A percentile compares a stretch with the other conserved stretches of the same genome.
Conservation (phyloP, 2,888 invertebrate genomes). For the Elysia crispata region DNA sequence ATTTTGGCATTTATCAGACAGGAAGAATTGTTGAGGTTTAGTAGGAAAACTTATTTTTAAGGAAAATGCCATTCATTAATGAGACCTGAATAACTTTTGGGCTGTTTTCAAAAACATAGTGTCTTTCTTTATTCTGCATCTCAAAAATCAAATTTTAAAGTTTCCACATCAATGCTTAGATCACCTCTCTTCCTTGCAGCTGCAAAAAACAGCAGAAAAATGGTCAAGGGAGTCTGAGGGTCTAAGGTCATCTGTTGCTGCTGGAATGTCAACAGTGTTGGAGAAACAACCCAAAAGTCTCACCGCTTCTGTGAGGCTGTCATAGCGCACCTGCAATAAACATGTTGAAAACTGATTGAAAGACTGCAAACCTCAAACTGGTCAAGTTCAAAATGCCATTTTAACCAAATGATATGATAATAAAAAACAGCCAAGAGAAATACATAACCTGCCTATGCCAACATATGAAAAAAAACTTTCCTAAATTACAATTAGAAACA, state of each 20-base stretch:
- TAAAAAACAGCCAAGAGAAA: no score
- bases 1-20: no score
- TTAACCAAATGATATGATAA: no score
- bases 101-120: not conserved
- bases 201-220: constrained; percentile 70
- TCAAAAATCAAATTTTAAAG: not conserved
- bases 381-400: no score
- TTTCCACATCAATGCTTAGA: constrained; percentile 22
- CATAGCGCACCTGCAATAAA: constrained; percentile 87
- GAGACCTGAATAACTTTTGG: not conserved
- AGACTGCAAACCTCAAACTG: no score
- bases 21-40: no score
- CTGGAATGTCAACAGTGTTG: constrained; percentile 62
- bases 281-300: constrained; percentile 93
- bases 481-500: no score
- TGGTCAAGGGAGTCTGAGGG: constrained; percentile 53
- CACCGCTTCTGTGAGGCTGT: constrained; percentile 94
- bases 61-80: not conserved
- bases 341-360: no score
- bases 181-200: constrained; percentile 68
- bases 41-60: no score
- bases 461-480: no score
- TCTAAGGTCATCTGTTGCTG: constrained; percentile 49
- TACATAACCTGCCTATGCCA: no score
- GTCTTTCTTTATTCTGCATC: not conserved